Evolutionary conservation across 2,113 vertebrate species (phyloP).

Genomic region (Dolichotis patagonum): DNA sequence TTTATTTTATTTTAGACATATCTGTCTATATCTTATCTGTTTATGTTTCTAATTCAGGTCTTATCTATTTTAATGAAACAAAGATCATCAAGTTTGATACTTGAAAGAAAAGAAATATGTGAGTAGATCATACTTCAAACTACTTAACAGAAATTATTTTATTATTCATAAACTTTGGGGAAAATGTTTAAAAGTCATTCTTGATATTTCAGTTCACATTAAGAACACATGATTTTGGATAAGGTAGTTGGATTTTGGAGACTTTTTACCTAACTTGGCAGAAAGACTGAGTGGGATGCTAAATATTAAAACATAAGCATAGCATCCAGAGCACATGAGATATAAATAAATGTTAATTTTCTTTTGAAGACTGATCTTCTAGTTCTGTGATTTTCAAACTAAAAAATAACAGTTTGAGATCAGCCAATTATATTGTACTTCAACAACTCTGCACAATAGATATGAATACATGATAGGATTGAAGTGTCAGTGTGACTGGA

Average conservation of each 20-base stretch:
- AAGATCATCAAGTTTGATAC: neutral
- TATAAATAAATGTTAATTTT: neutral
- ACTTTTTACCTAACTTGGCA: neutral
- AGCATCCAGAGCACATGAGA: neutral
- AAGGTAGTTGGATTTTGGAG: neutral
- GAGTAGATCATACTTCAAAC: neutral
- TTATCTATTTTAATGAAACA: neutral
- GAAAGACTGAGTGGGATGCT: neutral
- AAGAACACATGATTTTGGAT: neutral
- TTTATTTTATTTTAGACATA: neutral
- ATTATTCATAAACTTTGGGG: neutral
- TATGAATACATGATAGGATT: neutral
- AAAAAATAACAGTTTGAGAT: neutral
- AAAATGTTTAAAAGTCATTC: neutral
- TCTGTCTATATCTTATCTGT: neutral
- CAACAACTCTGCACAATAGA: neutral
- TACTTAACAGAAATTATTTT: neutral
- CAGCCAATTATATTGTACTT: neutral
- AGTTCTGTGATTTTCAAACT: neutral
- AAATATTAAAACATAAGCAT: neutral
- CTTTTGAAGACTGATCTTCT: neutral
- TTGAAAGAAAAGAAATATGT: neutral
- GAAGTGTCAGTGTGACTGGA: neutral
- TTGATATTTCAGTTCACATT: neutral
- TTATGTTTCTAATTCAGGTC: neutral